Conservation (phyloP, 2,888 invertebrate species). For the Drosophila anomalata region DNA sequence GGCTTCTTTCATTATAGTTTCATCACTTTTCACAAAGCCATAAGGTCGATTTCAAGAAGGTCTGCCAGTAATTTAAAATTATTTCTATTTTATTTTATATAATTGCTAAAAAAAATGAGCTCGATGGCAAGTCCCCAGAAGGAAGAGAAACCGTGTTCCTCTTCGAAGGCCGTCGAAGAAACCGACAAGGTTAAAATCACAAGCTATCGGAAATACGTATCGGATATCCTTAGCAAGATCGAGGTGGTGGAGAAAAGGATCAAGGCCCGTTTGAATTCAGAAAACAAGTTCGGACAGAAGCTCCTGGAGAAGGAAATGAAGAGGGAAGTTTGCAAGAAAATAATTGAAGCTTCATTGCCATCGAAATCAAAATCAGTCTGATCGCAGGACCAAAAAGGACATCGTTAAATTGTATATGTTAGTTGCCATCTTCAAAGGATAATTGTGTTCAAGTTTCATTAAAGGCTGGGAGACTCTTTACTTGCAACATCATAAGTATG, state of each 20-base stretch:
- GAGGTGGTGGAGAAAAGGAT: neutral
- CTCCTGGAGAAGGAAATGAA: neutral
- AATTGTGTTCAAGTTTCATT: neutral
- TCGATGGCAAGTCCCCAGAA: no score
- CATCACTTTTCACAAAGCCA: no score
- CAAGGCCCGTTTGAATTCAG: neutral
- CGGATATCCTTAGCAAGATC: neutral
- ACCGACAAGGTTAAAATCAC: neutral
- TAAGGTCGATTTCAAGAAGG: no score
- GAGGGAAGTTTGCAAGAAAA: neutral
- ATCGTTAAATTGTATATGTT: neutral
- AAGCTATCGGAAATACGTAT: neutral
- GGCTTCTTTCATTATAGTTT: neutral
- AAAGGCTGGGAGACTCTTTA: neutral
- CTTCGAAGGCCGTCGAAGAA: no score
- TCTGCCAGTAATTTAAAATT: no score
- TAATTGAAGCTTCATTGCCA: neutral
- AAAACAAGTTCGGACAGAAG: neutral
- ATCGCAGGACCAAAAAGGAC: neutral
- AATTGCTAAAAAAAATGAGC: no score
- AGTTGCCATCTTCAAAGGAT: neutral
- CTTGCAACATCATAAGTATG: slow-evolving; percentile 14
- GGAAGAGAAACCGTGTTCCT: no score
- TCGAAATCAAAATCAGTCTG: neutral
- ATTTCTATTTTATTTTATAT: no score